Percentiles rank a stretch among this genome's conserved stretches.
phyloP scores from a whole-genome alignment of 1,140 invertebrate species.

The Chironomus striatipennis region DNA sequence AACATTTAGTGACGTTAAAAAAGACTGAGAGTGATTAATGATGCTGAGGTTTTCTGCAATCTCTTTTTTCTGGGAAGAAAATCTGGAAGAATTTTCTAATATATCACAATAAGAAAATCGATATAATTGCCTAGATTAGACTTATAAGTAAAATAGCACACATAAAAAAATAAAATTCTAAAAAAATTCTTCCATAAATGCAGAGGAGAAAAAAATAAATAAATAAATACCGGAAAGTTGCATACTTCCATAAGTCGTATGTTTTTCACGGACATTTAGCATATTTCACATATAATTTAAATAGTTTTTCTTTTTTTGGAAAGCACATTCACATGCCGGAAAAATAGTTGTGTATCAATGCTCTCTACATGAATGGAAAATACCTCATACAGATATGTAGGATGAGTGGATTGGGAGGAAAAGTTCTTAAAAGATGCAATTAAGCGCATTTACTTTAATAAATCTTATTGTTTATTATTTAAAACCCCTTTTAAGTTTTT shows the following conservation, averaged over 20 bases:
- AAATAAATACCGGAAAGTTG: not conserved
- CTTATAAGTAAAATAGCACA: not conserved
- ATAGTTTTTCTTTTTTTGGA: not conserved
- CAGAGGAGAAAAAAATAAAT: no score
- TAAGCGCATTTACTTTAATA: no score
- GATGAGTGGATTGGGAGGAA: not conserved
- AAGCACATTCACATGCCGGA: not conserved
- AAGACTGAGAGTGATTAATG: conserved; percentile 16
- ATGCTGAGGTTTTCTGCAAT: not conserved
- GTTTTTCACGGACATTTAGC: conserved; percentile 7
- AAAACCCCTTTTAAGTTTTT: no score
- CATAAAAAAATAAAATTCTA: no score
- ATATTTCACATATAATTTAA: not conserved
- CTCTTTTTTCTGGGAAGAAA: not conserved
- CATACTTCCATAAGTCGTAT: not conserved
- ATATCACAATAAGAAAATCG: not conserved
- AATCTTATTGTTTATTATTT: no score
- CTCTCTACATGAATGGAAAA: not conserved
- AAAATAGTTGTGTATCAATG: not conserved
- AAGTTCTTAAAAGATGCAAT: no score
- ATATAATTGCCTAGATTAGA: not conserved
- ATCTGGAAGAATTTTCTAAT: not conserved
- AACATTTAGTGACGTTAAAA: not conserved
- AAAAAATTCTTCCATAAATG: not conserved
- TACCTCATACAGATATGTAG: not conserved